phyloP scores from a whole-genome alignment of 2,888 invertebrate species.

The Apamea monoglypha region DNA sequence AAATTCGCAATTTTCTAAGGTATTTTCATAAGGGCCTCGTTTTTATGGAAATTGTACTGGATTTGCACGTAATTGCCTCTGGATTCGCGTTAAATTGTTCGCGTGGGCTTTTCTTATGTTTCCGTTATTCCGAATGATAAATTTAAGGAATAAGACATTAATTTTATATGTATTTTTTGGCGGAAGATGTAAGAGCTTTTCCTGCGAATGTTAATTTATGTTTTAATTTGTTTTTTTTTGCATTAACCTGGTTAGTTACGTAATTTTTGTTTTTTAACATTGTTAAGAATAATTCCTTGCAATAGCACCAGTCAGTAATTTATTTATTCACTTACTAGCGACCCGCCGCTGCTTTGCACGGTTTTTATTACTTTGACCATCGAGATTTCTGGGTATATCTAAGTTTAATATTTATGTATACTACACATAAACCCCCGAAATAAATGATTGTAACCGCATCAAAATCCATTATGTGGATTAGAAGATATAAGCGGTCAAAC shows the following conservation, averaged over 20 bases:
- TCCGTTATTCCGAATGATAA: conserved; percentile 54
- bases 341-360: background rate
- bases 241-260: background rate
- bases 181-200: conserved; percentile 18
- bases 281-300: background rate
- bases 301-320: background rate
- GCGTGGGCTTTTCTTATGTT: conserved; percentile 47
- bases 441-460: background rate
- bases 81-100: conserved; percentile 56
- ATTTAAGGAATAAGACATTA: conserved; percentile 48
- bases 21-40: conserved; percentile 48
- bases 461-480: background rate
- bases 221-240: background rate
- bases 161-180: conserved; percentile 40
- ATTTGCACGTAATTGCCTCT: conserved; percentile 59
- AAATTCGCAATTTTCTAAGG: conserved; percentile 53
- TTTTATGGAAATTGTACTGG: conserved; percentile 57
- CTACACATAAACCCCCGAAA: background rate
- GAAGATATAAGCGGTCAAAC: background rate
- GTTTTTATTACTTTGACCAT: background rate
- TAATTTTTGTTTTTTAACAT: background rate
- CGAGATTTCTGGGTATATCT: background rate
- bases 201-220: conserved; percentile 28
- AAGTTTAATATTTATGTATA: background rate
- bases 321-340: background rate